phyloP scores from a whole-genome alignment of 2,888 invertebrate species.

The Sussaba pulchella region DNA sequence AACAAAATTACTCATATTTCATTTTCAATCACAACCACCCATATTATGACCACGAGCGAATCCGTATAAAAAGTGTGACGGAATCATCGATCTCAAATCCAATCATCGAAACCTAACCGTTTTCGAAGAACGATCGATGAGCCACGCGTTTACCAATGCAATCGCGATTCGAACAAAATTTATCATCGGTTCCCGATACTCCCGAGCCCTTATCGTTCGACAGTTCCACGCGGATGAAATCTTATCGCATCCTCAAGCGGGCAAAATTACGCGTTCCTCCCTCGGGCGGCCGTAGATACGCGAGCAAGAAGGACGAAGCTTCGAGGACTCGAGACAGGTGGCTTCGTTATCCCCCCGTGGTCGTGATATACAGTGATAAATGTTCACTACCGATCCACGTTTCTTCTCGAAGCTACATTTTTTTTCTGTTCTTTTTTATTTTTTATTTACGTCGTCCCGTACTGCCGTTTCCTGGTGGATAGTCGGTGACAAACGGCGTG shows the following conservation, averaged over 20 bases:
- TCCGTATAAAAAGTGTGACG: too few species aligned
- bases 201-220: slow-evolving; percentile 17
- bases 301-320: slow-evolving; percentile 30
- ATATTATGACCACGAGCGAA: too few species aligned
- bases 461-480: too few species aligned
- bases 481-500: slow-evolving; percentile 65
- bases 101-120: too few species aligned
- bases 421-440: slow-evolving; percentile 34
- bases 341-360: slow-evolving; percentile 60
- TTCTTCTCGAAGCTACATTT: slow-evolving; percentile 41
- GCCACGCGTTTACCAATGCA: slow-evolving; percentile 3
- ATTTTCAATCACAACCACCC: too few species aligned
- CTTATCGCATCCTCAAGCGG: slow-evolving; percentile 56
- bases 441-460: neutral
- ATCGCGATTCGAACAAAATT: slow-evolving; percentile 53
- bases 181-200: slow-evolving; percentile 1
- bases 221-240: slow-evolving; percentile 59
- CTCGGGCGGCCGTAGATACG: slow-evolving; percentile 37
- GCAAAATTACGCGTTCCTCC: slow-evolving; percentile 63
- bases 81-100: too few species aligned
- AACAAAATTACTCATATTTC: too few species aligned
- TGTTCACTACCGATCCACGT: slow-evolving; percentile 64
- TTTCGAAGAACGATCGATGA: slow-evolving; percentile 12
- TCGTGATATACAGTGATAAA: slow-evolving; percentile 60
- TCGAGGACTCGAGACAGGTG: slow-evolving; percentile 20